Base-by-base conservation (phyloP, 2,888 invertebrate genomes). In the Lepidochrysops patricia region DNA sequence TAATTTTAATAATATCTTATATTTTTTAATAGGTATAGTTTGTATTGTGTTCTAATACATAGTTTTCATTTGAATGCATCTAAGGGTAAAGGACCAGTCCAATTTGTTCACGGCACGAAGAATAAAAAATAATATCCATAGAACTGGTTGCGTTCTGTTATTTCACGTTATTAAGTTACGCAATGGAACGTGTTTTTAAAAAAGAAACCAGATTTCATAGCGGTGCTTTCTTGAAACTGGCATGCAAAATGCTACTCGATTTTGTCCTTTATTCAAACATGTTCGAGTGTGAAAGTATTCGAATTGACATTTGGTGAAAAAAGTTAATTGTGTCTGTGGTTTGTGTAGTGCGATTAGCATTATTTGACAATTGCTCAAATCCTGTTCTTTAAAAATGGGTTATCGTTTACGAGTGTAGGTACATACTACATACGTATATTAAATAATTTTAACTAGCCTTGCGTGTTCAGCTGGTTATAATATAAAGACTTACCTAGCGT, bases 161-260 rank as follows among this genome's bases (percentile, higher is more conserved):
- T 70, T 67, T 72, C 68, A 69, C 67, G 66, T 70, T 68, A 70
- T 71, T 67, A 65, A 63, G 73, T 80, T 80, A 77, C 79, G 77
- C 76, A 81, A 81, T 68, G 61, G 60, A 71, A 71, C 71, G 67
- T 68, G 70, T 69, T 66, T 70, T 71, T 73, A 72, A 76, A 74
- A 79, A 78, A 74, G 76, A 78, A 82, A 82, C 80, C 79, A 74
- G 79, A 77, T 74, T 76, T 72, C 61, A 61, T 70, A 68, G 69
- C 69, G 63, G 70, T 68, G 71, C 72, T 77, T 80, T 79, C 73
- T 73, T 75, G 72, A 70, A 70, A 72, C 71, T 70, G 66, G 71
- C 74, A 73, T 70, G 71, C 71, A 61, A 67, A 70, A 65, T 65
- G 64, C 60, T 64, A 60, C 58, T 60, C 56, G 50, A 52, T 63